Percentiles rank a stretch among this genome's conserved stretches.
These are phyloP conservation scores for Brachystomella parvula DNA, from an alignment of 1,140 invertebrate species.

Conservation along the genomic window DNA sequence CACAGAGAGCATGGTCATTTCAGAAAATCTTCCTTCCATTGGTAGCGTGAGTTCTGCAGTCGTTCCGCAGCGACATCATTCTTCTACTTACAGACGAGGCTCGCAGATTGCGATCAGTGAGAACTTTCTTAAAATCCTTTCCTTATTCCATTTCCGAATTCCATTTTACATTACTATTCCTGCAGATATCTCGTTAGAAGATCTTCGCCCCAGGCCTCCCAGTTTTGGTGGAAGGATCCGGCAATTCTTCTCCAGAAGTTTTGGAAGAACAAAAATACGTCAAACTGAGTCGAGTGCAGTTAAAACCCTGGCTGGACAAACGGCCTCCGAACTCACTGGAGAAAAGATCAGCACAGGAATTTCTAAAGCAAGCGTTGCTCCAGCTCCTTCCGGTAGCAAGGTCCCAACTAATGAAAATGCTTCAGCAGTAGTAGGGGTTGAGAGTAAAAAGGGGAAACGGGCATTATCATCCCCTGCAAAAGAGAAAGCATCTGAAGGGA, in stretches of 20 bases:
- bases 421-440: too few species aligned
- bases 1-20: conserved; percentile 42
- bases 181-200: not conserved
- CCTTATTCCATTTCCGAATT: not conserved
- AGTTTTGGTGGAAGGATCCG: not conserved
- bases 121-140: not conserved
- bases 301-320: not conserved
- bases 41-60: conserved; percentile 26
- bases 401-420: not conserved
- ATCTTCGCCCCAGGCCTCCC: not conserved
- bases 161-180: not conserved
- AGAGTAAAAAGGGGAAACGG: too few species aligned
- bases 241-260: not conserved
- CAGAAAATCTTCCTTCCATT: conserved; percentile 38
- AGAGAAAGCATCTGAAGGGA: too few species aligned
- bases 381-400: not conserved
- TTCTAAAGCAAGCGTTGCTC: not conserved
- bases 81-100: conserved; percentile 35
- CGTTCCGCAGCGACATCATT: conserved; percentile 20
- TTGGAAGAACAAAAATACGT: conserved; percentile 48
- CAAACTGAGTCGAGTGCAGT: not conserved
- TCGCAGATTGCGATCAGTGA: conserved; percentile 38
- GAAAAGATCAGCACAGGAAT: not conserved
- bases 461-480: too few species aligned
- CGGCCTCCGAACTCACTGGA: not conserved